phyloP scores from a whole-genome alignment of 2,113 vertebrate genomes.

The Ailurus styani region DNA sequence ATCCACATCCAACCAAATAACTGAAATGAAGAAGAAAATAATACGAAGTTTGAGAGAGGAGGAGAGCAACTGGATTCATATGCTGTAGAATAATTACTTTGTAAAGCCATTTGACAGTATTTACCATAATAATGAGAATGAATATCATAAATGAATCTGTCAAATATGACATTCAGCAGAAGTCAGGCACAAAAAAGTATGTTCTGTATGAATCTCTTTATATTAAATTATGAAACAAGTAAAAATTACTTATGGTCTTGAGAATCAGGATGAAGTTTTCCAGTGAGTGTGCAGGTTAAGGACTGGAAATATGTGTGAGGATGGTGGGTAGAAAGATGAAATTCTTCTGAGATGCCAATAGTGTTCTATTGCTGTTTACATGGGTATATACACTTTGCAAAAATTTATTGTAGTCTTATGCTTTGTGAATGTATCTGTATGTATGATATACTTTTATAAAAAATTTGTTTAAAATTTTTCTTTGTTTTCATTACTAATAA shows the following conservation, averaged over 20 bases:
- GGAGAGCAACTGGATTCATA: background rate
- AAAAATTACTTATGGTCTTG: background rate
- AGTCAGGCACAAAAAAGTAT: background rate
- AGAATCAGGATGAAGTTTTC: background rate
- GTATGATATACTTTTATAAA: background rate
- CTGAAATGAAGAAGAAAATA: background rate
- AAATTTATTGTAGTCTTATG: background rate
- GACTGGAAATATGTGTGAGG: background rate
- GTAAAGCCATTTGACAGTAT: background rate
- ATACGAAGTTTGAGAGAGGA: background rate
- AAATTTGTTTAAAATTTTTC: background rate
- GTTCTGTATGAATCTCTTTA: background rate
- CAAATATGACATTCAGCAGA: background rate
- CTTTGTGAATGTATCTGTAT: background rate
- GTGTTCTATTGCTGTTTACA: background rate
- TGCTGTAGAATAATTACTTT: background rate
- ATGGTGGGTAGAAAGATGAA: background rate
- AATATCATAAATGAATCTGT: background rate
- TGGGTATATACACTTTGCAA: background rate
- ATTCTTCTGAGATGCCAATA: background rate
- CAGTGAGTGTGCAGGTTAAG: background rate
- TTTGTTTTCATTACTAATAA: background rate
- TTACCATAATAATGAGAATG: background rate
- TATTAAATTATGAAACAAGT: background rate
- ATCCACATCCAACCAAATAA: background rate